Base-by-base conservation (phyloP, 2,888 invertebrate genomes). In the Drosophila subsilvestris region DNA sequence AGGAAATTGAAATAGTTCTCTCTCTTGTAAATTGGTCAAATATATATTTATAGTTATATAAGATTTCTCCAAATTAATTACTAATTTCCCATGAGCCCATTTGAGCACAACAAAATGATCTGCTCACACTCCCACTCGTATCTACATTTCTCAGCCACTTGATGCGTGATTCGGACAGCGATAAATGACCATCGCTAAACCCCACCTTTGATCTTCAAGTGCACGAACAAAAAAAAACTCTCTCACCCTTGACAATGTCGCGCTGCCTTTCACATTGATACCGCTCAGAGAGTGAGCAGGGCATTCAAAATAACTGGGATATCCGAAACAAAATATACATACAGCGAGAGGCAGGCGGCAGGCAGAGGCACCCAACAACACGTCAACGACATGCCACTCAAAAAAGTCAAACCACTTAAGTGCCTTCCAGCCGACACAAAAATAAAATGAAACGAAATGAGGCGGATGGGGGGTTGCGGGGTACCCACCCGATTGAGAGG, bases 401-500 rank as follows among this genome's bases (percentile, higher is more conserved):
- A 79, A 83, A 72, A 76, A 78, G 75, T 76, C 79, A 71, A 74
- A 80, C 68, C 86, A 83, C 83, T 83, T 83, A 80, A 80, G 86
- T 75, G 82, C 59, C 68, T 32, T 18, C 18, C 54, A 18, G 12
- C 45, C n/a, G 20, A 65, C 37, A 65, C 37, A 48, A 53, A 53
- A 8, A 45, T 61, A 70, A 62, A 62, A 69, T 29, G 49, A 45
- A 70, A 37, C 56, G 66, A 55, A 67, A 65, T 57, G 66, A 70
- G n/a, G n/a, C n/a, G n/a, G n/a, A n/a, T n/a, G n/a, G n/a, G n/a
- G n/a, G n/a, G n/a, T n/a, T n/a, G n/a, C n/a, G n/a, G n/a, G n/a
- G n/a, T n/a, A n/a, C n/a, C n/a, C n/a, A n/a, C n/a, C 68, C 79
- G 79, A 81, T 86, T 81, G 86, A 79, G 81, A 79, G 86, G 81